Base-by-base conservation (phyloP, 2,888 invertebrate genomes). In the Cerastis rubricosa region DNA sequence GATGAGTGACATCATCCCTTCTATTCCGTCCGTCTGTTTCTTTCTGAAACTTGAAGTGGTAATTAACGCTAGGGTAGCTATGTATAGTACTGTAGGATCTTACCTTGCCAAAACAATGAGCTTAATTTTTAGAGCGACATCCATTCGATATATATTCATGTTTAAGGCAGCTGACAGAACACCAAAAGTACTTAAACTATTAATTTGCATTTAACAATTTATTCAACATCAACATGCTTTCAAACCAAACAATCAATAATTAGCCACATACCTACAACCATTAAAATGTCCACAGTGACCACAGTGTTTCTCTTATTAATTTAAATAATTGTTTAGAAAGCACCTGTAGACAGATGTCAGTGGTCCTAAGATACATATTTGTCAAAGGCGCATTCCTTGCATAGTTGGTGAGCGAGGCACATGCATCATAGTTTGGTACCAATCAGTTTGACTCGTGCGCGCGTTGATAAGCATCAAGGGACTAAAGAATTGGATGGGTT, bases 301-400 rank as follows among this genome's bases (percentile, higher is more conserved):
- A 72, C 87, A 85, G 88, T 85, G 79, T 79, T 68, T 49, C 51
- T 65, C 74, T 74, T 83, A 89, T 87, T 90, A 91, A 91, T 90
- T 89, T 91, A 91, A 93, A 93, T 93, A 93, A 94, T 94, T 93
- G 92, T 90, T 89, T 90, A 71, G 79, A 88, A 89, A 87, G 89
- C 87, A 86, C 87, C 85, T 78, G 81, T 69, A 68, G 94, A 94
- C 94, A 93, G 89, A 91, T 91, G 94, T 94, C 93, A 86, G 84
- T 73, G 78, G 84, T 82, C 74, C 78, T 74, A 81, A 89, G 91
- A 92, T 94, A 90, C 85, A 90, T 92, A 94, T 94, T 94, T 94
- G 94, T 94, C 94, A 94, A 89, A 90, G 78, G 73, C 76, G 80
- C 90, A 92, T 94, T 90, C 93, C 88, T 78, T 4, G 85, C 91